A percentile compares a stretch with the other conserved stretches of the same genome.
Evolutionary conservation across 2,113 vertebrate species (phyloP).

Genomic region (Neolamprologus hecqui): DNA sequence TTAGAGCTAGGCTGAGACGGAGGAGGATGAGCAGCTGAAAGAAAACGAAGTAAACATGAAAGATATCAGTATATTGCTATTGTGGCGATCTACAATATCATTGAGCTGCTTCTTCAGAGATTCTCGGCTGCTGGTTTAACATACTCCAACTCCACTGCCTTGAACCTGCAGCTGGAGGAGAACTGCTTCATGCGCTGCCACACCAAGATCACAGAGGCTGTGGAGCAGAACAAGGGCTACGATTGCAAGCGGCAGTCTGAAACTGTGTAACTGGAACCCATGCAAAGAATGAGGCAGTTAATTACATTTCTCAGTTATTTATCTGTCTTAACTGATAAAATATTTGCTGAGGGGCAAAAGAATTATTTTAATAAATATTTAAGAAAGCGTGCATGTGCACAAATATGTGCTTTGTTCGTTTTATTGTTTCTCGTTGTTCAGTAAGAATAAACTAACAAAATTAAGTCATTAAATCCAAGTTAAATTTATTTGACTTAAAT

Average conservation of each 20-base stretch:
- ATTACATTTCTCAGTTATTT: neutral
- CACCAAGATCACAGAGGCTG: neutral
- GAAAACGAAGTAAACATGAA: neutral
- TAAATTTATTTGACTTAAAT: conserved; percentile 46
- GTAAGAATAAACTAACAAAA: conserved; percentile 23
- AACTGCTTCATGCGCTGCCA: neutral
- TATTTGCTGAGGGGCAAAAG: neutral
- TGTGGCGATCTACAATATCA: neutral
- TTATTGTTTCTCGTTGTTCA: neutral
- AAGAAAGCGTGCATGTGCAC: neutral
- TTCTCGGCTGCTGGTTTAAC: neutral
- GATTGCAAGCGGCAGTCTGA: neutral
- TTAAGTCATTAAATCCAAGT: neutral
- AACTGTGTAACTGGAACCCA: neutral
- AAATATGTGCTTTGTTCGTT: neutral
- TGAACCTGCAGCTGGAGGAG: neutral
- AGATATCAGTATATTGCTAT: neutral
- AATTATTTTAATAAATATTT: neutral
- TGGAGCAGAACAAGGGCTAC: neutral
- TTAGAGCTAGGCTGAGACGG: neutral
- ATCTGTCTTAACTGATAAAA: neutral
- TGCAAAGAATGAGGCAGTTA: neutral
- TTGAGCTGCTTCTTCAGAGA: neutral
- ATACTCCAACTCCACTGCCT: neutral
- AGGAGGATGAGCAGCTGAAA: neutral